Percentiles rank a stretch among this genome's conserved stretches.
These are phyloP conservation scores for Melanophora roralis DNA, from an alignment of 2,888 invertebrate species.

Conservation along the genomic window DNA sequence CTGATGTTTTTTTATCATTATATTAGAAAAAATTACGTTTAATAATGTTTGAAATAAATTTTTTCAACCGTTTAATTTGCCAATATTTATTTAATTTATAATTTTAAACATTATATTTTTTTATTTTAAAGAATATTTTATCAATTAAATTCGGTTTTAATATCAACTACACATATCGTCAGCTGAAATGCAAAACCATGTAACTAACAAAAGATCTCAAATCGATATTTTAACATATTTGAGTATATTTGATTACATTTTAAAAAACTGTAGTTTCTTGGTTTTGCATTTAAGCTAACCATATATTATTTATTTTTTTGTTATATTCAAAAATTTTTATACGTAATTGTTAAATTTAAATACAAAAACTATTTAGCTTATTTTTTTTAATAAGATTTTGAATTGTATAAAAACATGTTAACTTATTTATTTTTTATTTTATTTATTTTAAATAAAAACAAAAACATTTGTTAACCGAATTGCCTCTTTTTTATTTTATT, in stretches of 20 bases:
- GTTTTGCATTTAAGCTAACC: no score
- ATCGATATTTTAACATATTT: no score
- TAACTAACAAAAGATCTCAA: no score
- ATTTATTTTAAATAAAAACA: slow-evolving; percentile 44
- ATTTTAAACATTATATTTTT: slow-evolving; percentile 50
- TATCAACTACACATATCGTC: no score
- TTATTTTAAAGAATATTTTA: slow-evolving; percentile 13
- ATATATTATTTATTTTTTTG: no score
- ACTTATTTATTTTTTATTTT: no score
- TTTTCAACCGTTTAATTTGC: slow-evolving; percentile 55
- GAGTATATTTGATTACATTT: no score
- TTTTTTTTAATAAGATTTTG: not conserved
- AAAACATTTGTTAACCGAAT: slow-evolving; percentile 10
- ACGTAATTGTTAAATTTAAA: slow-evolving; percentile 1
- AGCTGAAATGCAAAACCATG: no score
- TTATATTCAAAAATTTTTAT: not conserved
- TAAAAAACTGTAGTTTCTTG: no score
- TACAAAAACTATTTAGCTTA: not conserved
- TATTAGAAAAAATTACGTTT: not conserved
- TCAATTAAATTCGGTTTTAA: slow-evolving; percentile 16
- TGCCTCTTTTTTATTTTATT: not conserved
- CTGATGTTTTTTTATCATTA: not conserved
- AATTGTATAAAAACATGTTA: slow-evolving; percentile 11
- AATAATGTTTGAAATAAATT: not conserved
- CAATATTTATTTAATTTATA: slow-evolving; percentile 62